Conservation (phyloP, 2,888 invertebrate genomes). For the Phaedon cochleariae region DNA sequence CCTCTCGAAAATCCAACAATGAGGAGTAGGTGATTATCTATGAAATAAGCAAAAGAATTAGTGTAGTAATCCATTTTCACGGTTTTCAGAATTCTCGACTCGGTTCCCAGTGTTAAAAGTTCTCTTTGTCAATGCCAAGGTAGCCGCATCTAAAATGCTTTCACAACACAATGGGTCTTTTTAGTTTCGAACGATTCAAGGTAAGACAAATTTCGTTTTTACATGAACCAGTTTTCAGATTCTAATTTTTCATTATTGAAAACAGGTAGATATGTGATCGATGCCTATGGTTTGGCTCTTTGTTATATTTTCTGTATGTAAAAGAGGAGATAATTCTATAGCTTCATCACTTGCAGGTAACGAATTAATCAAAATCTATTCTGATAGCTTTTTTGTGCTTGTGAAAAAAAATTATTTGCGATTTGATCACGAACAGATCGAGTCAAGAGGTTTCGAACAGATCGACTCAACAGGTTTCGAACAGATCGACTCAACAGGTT, state of each 20-base stretch:
- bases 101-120: constrained; percentile 6
- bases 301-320: background rate
- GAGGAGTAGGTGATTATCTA: constrained; percentile 4
- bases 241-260: background rate
- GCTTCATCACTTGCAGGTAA: too few species aligned
- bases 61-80: constrained; percentile 18
- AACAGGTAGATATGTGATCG: background rate
- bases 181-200: background rate
- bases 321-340: too few species aligned
- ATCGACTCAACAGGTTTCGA: too few species aligned
- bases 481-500: too few species aligned
- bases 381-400: too few species aligned
- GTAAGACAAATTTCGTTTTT: background rate
- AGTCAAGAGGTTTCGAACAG: too few species aligned
- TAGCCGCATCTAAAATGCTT: constrained; percentile 3
- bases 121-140: constrained; percentile 10
- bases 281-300: background rate
- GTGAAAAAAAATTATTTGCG: too few species aligned
- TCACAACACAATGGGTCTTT: background rate
- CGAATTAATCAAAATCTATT: too few species aligned
- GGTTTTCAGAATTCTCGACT: too few species aligned
- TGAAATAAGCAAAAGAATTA: constrained; percentile 16
- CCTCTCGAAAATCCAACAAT: constrained; percentile 11
- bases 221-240: background rate
- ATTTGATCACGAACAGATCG: too few species aligned